Base-by-base conservation (phyloP, 2,888 invertebrate genomes). In the Lapara coniferarum region DNA sequence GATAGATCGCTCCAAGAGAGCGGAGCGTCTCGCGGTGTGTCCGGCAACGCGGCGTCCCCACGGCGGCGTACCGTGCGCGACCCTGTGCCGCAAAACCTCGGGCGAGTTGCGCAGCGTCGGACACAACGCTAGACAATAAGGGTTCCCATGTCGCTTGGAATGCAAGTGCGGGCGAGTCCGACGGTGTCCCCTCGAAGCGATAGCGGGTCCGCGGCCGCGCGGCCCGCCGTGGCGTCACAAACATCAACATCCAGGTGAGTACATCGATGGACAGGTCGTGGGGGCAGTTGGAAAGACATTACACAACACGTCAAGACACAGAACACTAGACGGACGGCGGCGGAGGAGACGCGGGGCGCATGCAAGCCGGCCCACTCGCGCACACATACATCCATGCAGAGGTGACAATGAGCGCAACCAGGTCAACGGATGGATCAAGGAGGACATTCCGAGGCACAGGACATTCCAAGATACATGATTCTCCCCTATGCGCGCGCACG, bases 371-470 rank as follows among this genome's bases (percentile, higher is more conserved):
- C 85, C 85, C 85, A 83, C 85, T 84, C 87, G 83, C 87, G 85
- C 85, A 84, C 84, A 87, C 85, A 83, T 85, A 88, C 87, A 89
- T 91, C 88, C 92, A 91, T 91, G 92, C 92, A 91, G 81, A 87
- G 90, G 88, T 87, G 82, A 90, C 88, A 89, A 82, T 84, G 89
- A 89, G 89, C 90, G 88, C 86, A 88, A 85, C 85, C 79, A 85
- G 88, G 88, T 89, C 86, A 87, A 91, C 88, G 84, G 85, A 86
- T 89, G 89, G 89, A 86, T 89, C 89, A 91, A 93, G 93, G 93
- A 93, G 93, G 93, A 94, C 94, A 94, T 94, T 94, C 94, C 94
- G 94, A 94, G 94, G 94, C 94, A 94, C 94, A 93, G 92, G 94
- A 94, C 94, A 94, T 94, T 94, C 94, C 94, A 94, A 94, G 94